These are phyloP conservation scores for Meriones unguiculatus DNA, from an alignment of 2,113 vertebrate species.

Conservation along the genomic window DNA sequence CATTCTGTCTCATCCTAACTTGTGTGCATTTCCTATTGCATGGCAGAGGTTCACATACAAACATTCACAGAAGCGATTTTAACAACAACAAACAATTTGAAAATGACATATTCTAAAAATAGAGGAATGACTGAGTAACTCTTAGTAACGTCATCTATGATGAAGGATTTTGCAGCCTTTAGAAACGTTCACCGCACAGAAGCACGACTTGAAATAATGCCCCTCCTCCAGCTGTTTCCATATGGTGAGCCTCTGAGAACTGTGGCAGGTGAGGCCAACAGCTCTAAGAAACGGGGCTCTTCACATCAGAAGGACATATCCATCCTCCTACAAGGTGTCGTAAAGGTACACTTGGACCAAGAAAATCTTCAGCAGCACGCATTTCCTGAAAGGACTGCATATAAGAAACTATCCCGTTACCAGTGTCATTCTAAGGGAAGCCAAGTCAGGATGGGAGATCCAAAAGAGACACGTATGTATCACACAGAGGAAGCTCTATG, in stretches of 20 bases:
- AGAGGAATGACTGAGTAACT: not conserved
- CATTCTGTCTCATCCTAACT: not conserved
- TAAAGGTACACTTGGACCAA: not conserved
- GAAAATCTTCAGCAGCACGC: not conserved
- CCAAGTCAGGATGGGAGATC: not conserved
- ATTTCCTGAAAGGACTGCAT: not conserved
- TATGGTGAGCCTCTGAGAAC: not conserved
- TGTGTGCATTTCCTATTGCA: not conserved
- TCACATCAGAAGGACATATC: not conserved
- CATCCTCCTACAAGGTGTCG: not conserved
- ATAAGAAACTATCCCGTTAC: not conserved
- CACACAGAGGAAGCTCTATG: not conserved
- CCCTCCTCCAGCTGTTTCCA: not conserved
- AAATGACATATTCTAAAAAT: conserved; percentile 16
- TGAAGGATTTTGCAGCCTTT: not conserved
- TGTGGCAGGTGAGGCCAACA: not conserved
- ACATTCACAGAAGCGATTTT: not conserved
- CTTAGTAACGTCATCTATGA: not conserved
- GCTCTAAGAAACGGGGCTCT: not conserved
- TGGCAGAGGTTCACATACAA: not conserved
- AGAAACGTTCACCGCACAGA: not conserved
- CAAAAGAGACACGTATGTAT: not conserved
- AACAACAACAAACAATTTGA: conserved; percentile 45
- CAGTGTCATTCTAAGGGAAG: not conserved
- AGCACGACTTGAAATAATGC: not conserved